Percentiles rank a stretch among this genome's conserved stretches.
Conservation (phyloP, 2,113 vertebrate genomes). For the Recurvirostra avosetta region DNA sequence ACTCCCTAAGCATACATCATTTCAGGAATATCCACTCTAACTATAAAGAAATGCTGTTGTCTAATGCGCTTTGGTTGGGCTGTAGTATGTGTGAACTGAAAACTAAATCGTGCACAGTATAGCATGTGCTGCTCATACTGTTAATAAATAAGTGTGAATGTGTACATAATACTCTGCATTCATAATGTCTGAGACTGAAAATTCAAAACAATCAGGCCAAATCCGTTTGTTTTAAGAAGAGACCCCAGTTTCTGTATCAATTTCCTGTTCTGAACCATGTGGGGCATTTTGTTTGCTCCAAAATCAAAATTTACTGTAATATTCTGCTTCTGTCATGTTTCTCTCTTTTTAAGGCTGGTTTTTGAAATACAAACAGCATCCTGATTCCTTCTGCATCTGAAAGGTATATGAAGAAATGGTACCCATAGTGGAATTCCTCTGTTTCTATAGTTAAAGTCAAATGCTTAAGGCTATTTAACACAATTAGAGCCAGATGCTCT, state of each 20-base stretch:
- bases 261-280: neutral
- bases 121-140: neutral
- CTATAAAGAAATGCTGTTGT: neutral
- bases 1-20: neutral
- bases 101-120: neutral
- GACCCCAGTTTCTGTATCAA: neutral
- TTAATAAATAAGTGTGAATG: neutral
- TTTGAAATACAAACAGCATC: neutral
- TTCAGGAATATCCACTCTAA: neutral
- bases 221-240: neutral
- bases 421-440: neutral
- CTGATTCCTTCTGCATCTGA: neutral
- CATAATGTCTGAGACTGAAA: neutral
- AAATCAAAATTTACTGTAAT: neutral
- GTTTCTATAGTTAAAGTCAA: conserved; percentile 19
- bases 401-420: neutral
- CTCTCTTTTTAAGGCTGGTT: neutral
- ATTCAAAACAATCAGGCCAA: neutral
- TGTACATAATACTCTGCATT: neutral
- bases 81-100: neutral
- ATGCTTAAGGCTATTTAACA: conserved; percentile 36
- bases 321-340: neutral
- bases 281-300: neutral
- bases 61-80: neutral
- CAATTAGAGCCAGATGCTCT: conserved; percentile 56